Percentiles rank a stretch among this genome's conserved stretches.
phyloP scores from a whole-genome alignment of 2,113 vertebrate genomes.

The Melanostigma gelatinosum region DNA sequence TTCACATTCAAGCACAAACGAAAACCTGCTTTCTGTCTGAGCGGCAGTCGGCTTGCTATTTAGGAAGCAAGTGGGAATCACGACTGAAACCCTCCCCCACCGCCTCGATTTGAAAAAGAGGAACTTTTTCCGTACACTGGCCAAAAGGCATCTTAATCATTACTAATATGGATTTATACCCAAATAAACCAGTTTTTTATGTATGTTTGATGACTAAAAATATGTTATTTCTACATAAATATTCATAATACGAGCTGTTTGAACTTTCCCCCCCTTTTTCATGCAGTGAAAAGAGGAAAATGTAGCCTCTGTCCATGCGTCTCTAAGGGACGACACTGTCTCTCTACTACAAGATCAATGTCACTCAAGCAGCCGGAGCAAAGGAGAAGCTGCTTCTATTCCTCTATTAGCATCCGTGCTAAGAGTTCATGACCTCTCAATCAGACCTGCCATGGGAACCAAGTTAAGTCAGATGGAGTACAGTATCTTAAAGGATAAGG shows the following conservation, averaged over 20 bases:
- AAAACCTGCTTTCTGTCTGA: conserved; percentile 14
- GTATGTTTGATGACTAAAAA: background rate
- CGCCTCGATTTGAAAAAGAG: conserved; percentile 24
- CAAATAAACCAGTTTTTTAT: background rate
- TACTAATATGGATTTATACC: background rate
- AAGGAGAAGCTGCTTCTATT: conserved; percentile 49
- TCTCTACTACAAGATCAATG: conserved; percentile 57
- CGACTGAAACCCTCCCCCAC: conserved; percentile 54
- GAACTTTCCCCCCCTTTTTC: background rate
- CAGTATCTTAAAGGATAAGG: background rate
- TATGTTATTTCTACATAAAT: background rate
- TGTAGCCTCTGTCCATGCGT: conserved; percentile 19
- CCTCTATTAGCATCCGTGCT: conserved; percentile 53
- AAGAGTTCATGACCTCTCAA: conserved; percentile 63
- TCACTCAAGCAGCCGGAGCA: conserved; percentile 64
- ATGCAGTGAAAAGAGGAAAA: conserved; percentile 26
- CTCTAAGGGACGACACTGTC: conserved; percentile 55
- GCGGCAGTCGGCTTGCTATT: background rate
- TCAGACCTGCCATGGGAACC: conserved; percentile 35
- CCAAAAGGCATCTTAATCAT: background rate
- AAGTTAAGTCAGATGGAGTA: background rate
- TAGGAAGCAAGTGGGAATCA: conserved; percentile 36
- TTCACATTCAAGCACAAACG: background rate
- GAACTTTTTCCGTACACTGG: conserved; percentile 30
- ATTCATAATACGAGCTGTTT: background rate